Conservation (phyloP, 2,113 vertebrate genomes). For the Dryoscopus gambensis region DNA sequence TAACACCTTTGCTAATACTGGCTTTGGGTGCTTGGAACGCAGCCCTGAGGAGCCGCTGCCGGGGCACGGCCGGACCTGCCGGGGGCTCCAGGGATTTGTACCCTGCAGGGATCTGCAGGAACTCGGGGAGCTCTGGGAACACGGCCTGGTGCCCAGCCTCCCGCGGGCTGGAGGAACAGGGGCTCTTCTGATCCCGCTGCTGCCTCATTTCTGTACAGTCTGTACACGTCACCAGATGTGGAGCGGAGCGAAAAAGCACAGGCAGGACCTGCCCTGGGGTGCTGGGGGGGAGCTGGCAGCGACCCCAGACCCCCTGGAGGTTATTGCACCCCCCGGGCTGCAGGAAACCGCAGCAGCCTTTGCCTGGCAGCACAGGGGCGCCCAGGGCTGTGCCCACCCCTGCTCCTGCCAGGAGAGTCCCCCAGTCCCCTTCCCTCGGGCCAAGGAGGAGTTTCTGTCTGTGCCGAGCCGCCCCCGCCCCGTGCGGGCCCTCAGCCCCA, state of each 20-base stretch:
- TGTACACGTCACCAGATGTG: fast-evolving
- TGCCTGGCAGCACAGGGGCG: not conserved
- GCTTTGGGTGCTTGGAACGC: not conserved
- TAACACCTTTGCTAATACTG: not conserved
- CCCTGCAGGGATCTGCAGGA: not conserved
- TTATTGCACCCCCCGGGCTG: fast-evolving
- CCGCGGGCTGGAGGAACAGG: not conserved
- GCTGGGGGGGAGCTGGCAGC: not conserved
- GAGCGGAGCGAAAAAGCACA: not conserved
- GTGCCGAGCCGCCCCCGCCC: not conserved
- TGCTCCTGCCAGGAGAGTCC: not conserved
- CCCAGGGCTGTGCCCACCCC: not conserved
- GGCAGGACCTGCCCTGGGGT: not conserved
- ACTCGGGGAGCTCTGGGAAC: not conserved
- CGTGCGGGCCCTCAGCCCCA: not conserved
- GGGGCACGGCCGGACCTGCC: not conserved
- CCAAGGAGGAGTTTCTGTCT: not conserved
- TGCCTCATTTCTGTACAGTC: not conserved
- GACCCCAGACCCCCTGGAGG: not conserved
- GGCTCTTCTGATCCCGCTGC: not conserved
- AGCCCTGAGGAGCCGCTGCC: not conserved
- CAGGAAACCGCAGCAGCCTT: not conserved
- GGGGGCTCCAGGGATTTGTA: not conserved
- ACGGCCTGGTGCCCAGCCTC: not conserved
- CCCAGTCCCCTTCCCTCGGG: not conserved